phyloP scores from a whole-genome alignment of 2,888 invertebrate species.

The Onchidella celtica region DNA sequence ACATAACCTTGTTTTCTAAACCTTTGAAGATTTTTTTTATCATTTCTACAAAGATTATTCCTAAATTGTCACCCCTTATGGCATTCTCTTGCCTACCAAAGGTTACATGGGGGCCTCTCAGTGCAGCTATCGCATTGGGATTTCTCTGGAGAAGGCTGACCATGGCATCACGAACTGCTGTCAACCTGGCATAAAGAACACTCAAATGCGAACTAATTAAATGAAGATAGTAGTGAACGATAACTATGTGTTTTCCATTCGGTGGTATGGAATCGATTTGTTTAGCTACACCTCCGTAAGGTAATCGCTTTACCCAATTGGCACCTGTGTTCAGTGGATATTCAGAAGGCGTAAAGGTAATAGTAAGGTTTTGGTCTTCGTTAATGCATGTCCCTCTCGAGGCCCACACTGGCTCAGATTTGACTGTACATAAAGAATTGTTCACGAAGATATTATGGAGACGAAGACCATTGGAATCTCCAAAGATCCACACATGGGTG shows the following conservation, averaged over 20 bases:
- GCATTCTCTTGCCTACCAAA: neutral
- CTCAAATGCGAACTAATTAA: neutral
- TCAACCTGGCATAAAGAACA: neutral
- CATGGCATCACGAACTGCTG: slow-evolving; percentile 11
- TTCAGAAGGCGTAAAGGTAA: slow-evolving; percentile 30
- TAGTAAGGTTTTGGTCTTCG: neutral
- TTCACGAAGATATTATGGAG: neutral
- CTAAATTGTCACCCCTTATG: slow-evolving; percentile 29
- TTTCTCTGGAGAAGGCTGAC: slow-evolving; percentile 1
- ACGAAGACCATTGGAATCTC: slow-evolving; percentile 35
- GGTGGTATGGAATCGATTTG: slow-evolving; percentile 26
- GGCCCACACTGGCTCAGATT: no score
- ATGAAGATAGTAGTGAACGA: slow-evolving; percentile 36
- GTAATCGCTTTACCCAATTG: neutral
- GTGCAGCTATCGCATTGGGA: slow-evolving; percentile 15
- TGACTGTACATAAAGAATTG: no score
- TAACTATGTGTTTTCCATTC: slow-evolving; percentile 6
- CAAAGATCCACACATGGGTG: slow-evolving; percentile 24
- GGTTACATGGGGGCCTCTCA: slow-evolving; percentile 32
- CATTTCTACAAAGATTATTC: neutral
- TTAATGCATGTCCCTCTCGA: no score
- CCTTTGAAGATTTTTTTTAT: neutral
- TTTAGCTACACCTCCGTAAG: slow-evolving; percentile 20
- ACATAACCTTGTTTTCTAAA: slow-evolving; percentile 18
- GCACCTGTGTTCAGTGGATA: neutral